Percentiles rank a stretch among this genome's conserved stretches.
These are phyloP conservation scores for Manis pentadactyla DNA, from an alignment of 2,797 vertebrate species.

Conservation along the genomic window DNA sequence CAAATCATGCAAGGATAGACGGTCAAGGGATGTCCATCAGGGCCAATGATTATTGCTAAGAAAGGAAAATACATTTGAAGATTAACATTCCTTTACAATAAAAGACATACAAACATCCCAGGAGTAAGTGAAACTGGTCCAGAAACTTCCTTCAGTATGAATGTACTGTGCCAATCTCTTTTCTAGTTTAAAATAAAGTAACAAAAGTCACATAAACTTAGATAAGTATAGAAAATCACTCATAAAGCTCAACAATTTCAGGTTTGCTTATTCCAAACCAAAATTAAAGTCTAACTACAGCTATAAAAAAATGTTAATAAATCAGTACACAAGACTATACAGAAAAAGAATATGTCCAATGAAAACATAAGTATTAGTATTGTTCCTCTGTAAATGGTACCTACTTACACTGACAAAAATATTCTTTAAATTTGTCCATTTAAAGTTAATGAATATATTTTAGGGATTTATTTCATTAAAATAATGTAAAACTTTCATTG, in stretches of 20 bases:
- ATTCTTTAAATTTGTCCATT: neutral
- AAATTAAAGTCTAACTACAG: neutral
- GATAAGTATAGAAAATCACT: neutral
- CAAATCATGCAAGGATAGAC: slow-evolving; percentile 99
- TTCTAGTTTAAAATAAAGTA: neutral
- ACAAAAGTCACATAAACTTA: neutral
- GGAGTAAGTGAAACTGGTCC: neutral
- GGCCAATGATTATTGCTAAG: neutral
- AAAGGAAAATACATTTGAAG: neutral
- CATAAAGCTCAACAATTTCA: neutral
- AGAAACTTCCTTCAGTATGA: neutral
- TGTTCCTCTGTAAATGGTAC: neutral
- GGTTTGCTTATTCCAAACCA: neutral
- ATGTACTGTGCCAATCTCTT: neutral
- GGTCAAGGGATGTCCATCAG: slow-evolving; percentile 85
- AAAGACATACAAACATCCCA: neutral
- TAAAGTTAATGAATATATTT: neutral
- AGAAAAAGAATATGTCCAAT: neutral
- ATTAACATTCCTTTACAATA: neutral
- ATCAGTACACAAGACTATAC: neutral
- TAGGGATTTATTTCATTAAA: neutral
- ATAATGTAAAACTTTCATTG: neutral
- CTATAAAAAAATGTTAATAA: neutral
- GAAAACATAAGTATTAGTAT: neutral
- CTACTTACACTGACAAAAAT: neutral